Evolutionary conservation across 2,113 vertebrate genomes (phyloP).

Genomic region (Xiphophorus maculatus): DNA sequence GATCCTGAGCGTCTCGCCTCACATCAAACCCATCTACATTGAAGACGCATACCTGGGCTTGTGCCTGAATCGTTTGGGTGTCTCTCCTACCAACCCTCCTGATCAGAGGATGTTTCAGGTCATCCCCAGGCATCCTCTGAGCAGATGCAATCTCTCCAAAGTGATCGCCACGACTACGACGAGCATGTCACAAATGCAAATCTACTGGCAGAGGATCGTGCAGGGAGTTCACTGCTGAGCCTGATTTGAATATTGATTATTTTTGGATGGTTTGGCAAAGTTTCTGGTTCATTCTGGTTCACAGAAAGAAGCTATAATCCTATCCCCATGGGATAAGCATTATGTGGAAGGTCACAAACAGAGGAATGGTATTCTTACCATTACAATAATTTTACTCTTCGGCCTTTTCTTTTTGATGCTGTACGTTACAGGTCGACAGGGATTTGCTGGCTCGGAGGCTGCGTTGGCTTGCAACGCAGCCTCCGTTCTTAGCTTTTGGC

Average conservation of each 20-base stretch:
- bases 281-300: neutral
- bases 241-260: neutral
- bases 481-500: too few species aligned
- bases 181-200: constrained; percentile 19
- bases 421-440: too few species aligned
- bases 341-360: too few species aligned
- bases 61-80: constrained; percentile 68
- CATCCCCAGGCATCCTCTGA: constrained; percentile 18
- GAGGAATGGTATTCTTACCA: too few species aligned
- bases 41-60: constrained; percentile 84
- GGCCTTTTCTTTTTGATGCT: too few species aligned
- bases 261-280: neutral
- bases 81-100: constrained; percentile 54
- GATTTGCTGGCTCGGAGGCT: too few species aligned
- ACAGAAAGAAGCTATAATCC: neutral
- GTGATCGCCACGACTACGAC: constrained; percentile 55
- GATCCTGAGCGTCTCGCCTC: constrained; percentile 83
- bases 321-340: too few species aligned
- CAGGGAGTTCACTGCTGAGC: constrained; percentile 15
- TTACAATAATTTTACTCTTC: too few species aligned
- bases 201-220: constrained; percentile 55
- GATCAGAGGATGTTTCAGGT: constrained; percentile 37
- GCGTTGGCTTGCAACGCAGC: too few species aligned
- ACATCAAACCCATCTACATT: constrained; percentile 87
- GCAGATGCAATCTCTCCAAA: constrained; percentile 59